Percentiles rank a stretch among this genome's conserved stretches.
phyloP scores from a whole-genome alignment of 2,888 invertebrate genomes.

The Actias luna region DNA sequence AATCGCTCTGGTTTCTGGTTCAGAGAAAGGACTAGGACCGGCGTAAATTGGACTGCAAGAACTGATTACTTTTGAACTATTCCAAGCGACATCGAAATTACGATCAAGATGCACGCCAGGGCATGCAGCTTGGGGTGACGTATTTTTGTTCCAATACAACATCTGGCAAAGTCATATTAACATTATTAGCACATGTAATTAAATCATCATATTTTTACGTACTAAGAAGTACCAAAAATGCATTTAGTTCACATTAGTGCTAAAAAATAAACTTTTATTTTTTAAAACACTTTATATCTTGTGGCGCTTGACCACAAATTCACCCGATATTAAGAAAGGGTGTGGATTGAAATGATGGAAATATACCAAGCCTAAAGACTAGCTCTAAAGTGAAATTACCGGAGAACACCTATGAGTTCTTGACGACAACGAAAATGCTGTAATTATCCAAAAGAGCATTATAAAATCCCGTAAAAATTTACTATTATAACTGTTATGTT shows the following conservation, averaged over 20 bases:
- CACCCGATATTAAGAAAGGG: too few relatives aligned
- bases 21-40: conserved; percentile 58
- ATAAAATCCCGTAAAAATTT: too few relatives aligned
- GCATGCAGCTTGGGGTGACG: conserved; percentile 57
- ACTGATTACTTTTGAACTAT: conserved; percentile 30
- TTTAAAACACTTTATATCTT: too few relatives aligned
- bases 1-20: conserved; percentile 57
- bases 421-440: too few relatives aligned
- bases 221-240: not conserved
- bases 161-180: not conserved
- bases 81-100: conserved; percentile 69
- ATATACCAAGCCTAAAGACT: too few relatives aligned
- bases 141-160: conserved; percentile 48
- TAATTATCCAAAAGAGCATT: too few relatives aligned
- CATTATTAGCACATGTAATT: not conserved
- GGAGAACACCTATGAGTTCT: too few relatives aligned
- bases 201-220: not conserved
- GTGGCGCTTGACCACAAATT: too few relatives aligned
- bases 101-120: conserved; percentile 62
- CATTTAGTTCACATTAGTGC: not conserved
- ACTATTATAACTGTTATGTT: too few relatives aligned
- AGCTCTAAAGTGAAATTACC: too few relatives aligned
- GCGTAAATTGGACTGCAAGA: conserved; percentile 62
- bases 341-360: too few relatives aligned
- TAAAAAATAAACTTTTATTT: too few relatives aligned